Base-by-base conservation (phyloP, 2,888 invertebrate species). In the Pyralis farinalis region DNA sequence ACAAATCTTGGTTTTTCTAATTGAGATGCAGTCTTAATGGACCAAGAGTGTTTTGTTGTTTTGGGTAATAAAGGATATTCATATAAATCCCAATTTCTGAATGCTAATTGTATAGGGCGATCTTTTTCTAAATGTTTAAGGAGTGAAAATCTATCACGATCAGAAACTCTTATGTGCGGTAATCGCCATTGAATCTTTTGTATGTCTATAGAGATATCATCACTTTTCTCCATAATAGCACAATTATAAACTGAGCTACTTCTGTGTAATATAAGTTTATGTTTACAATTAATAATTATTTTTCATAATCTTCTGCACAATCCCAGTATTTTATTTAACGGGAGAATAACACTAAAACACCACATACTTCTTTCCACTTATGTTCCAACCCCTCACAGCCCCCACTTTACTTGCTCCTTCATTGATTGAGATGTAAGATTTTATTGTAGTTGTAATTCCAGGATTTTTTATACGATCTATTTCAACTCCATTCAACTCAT, bases 381-480 rank as follows among this genome's bases (percentile, higher is more conserved):
- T n/a, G 8, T 43, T 43, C 44, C 43, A 49, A 0, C 49, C 43
- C 49, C 47, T 55, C 44, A 62, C 62, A 34, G 51, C 46, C 4
- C 58, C 45, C 27, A 37, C 39, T 42, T 47, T 51, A 34, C 43
- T 47, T 47, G 65, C 59, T 30, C 49, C 57, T 8, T 40, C 31
- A 37, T 51, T 67, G 40, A 62, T 47, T 8, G 72, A 74, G 7
- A 65, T 46, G 42, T 54, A 71, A 38, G 58, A 59, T 60, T 79
- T 75, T 33, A 47, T 42, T 10, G 44, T 33, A 11, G 47, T 39
- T 9, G 40, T 44, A 1, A 44, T 43, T 34, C 44, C 47, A 4
- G 37, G 45, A 40, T 44, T 41, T 11, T 40, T 37, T 21, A 39
- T 22, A 11, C 3, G 7, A n/a, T n/a, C n/a, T n/a, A n/a, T n/a